Evolutionary conservation across 1,140 invertebrate genomes (phyloP).

Genomic region (Magallana gigas): DNA sequence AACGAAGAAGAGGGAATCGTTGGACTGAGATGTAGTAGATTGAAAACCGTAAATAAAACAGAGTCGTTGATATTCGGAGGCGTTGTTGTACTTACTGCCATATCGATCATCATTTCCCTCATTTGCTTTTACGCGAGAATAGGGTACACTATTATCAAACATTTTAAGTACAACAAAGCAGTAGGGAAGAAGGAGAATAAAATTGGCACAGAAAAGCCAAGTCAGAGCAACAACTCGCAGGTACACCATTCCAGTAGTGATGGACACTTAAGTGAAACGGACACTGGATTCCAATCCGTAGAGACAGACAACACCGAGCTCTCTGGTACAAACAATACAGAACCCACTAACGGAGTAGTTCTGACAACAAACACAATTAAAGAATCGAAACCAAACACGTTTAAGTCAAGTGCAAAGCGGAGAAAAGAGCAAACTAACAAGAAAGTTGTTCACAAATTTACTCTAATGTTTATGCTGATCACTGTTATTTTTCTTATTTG

Average conservation of each 20-base stretch:
- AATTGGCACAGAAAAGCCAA: not conserved
- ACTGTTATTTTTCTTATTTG: conserved; percentile 36
- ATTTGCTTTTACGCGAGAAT: conserved; percentile 38
- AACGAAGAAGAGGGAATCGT: conserved; percentile 24
- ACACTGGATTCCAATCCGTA: not conserved
- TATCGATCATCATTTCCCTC: not conserved
- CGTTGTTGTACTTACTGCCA: not conserved
- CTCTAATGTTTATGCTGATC: conserved; percentile 47
- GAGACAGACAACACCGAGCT: not conserved
- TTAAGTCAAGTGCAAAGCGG: not conserved
- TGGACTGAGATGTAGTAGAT: conserved; percentile 44
- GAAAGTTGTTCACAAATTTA: conserved; percentile 26
- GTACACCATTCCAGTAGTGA: not conserved
- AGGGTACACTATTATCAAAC: conserved; percentile 36
- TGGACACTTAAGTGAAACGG: not conserved
- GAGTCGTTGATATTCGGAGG: conserved; percentile 26
- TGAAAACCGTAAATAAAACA: conserved; percentile 35
- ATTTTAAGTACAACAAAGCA: conserved; percentile 17
- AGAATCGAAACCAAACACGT: not conserved
- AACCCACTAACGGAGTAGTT: not conserved
- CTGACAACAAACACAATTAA: not conserved
- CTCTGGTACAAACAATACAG: not conserved
- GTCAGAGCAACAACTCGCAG: not conserved
- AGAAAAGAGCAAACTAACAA: not conserved
- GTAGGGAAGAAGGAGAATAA: not conserved